These are phyloP conservation scores for Saccostrea echinata DNA, from an alignment of 1,140 invertebrate species.

Conservation along the genomic window DNA sequence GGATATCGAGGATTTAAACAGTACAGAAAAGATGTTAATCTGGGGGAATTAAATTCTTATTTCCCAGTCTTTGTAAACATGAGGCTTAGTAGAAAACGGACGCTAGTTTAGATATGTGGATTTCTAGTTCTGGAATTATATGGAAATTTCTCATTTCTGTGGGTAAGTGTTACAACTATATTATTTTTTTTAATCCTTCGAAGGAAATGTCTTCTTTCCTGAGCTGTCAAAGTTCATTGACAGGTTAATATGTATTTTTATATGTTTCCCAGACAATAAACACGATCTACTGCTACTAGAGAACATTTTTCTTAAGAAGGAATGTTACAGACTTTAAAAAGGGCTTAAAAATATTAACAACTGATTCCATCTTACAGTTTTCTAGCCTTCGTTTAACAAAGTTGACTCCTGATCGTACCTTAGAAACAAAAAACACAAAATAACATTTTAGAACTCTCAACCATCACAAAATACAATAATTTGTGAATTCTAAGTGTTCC, in stretches of 20 bases:
- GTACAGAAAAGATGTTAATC: neutral
- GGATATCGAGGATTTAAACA: constrained; percentile 1
- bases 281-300: neutral
- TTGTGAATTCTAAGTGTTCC: too few species aligned
- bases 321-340: too few species aligned
- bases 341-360: too few species aligned
- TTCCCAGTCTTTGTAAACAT: neutral
- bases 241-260: neutral
- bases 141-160: constrained; percentile 7
- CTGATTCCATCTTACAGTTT: too few species aligned
- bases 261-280: neutral
- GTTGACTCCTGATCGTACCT: too few species aligned
- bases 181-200: neutral
- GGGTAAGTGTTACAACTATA: neutral
- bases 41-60: neutral
- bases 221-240: neutral
- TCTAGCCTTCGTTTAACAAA: too few species aligned
- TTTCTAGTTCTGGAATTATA: constrained; percentile 4
- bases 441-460: too few species aligned
- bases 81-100: neutral
- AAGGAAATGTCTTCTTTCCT: neutral
- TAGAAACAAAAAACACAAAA: too few species aligned
- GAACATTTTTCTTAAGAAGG: neutral
- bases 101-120: constrained; percentile 27
- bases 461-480: too few species aligned